These are phyloP conservation scores for Simalia tracyae DNA, from an alignment of 2,797 vertebrate species.

Conservation along the genomic window DNA sequence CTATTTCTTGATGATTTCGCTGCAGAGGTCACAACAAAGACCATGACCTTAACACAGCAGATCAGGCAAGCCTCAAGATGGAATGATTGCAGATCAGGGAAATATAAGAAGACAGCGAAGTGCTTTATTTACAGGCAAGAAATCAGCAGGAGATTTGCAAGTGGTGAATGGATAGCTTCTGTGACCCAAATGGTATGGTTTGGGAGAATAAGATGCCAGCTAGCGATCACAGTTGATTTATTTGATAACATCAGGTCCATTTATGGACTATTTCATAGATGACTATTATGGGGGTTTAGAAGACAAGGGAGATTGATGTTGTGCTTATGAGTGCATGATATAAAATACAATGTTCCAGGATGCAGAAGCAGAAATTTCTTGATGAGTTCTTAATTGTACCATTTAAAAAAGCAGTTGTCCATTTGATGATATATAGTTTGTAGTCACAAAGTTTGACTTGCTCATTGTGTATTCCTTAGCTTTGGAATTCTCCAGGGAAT, in stretches of 20 bases:
- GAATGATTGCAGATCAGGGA: conserved; percentile 50
- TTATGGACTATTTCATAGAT: conserved; percentile 51
- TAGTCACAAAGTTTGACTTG: neutral
- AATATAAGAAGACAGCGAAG: conserved; percentile 62
- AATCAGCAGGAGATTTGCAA: conserved; percentile 58
- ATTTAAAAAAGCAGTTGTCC: neutral
- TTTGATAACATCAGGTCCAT: conserved; percentile 63
- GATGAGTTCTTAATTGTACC: neutral
- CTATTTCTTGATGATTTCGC: conserved; percentile 20
- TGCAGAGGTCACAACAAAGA: conserved; percentile 13
- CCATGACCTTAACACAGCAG: conserved; percentile 53
- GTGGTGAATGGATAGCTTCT: conserved; percentile 46
- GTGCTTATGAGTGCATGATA: conserved; percentile 59
- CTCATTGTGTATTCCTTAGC: neutral
- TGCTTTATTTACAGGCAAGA: conserved; percentile 60
- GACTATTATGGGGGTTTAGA: conserved; percentile 1
- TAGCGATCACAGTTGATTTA: conserved; percentile 64
- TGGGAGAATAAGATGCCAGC: conserved; percentile 49
- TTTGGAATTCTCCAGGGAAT: neutral
- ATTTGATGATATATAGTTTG: neutral
- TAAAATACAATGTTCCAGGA: conserved; percentile 20
- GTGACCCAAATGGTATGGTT: conserved; percentile 56
- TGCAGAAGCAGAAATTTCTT: neutral
- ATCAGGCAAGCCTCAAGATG: conserved; percentile 42
- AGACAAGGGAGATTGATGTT: conserved; percentile 54